These are phyloP conservation scores for Phataginus tetradactyla DNA, from an alignment of 2,797 vertebrate species.

Conservation along the genomic window DNA sequence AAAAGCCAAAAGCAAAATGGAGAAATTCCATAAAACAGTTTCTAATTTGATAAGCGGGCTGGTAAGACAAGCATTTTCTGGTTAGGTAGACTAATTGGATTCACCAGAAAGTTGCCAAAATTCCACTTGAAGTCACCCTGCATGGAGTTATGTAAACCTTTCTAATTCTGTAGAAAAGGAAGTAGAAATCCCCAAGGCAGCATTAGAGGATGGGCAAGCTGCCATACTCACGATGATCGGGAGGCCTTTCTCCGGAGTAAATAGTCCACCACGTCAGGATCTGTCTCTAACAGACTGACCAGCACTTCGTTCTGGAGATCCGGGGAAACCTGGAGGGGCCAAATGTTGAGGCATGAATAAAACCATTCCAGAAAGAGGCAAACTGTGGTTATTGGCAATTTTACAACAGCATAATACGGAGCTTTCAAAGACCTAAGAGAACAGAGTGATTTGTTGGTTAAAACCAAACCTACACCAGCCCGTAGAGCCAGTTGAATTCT, in stretches of 20 bases:
- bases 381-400: neutral
- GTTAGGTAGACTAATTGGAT: neutral
- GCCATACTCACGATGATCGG: slow-evolving; percentile 93
- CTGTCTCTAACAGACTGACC: slow-evolving; percentile 94
- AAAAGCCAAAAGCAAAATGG: neutral
- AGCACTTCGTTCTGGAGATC: slow-evolving; percentile 98
- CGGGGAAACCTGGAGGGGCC: slow-evolving; percentile 91
- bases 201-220: slow-evolving; percentile 64
- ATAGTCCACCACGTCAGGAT: slow-evolving; percentile 98
- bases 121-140: neutral
- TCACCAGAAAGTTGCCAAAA: slow-evolving; percentile 10
- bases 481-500: neutral
- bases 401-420: neutral
- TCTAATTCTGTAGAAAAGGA: slow-evolving; percentile 77
- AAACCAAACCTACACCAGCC: neutral
- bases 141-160: slow-evolving; percentile 56
- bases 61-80: slow-evolving; percentile 40
- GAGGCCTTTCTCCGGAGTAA: slow-evolving; percentile 95
- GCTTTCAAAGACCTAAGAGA: neutral
- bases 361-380: neutral
- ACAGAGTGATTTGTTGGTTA: neutral
- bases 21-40: neutral
- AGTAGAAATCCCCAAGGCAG: slow-evolving; percentile 70
- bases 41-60: slow-evolving; percentile 27
- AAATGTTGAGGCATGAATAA: neutral